A percentile compares a stretch with the other conserved stretches of the same genome.
Evolutionary conservation across 2,888 invertebrate species (phyloP).

Genomic region (Cerceris ruficornis): DNA sequence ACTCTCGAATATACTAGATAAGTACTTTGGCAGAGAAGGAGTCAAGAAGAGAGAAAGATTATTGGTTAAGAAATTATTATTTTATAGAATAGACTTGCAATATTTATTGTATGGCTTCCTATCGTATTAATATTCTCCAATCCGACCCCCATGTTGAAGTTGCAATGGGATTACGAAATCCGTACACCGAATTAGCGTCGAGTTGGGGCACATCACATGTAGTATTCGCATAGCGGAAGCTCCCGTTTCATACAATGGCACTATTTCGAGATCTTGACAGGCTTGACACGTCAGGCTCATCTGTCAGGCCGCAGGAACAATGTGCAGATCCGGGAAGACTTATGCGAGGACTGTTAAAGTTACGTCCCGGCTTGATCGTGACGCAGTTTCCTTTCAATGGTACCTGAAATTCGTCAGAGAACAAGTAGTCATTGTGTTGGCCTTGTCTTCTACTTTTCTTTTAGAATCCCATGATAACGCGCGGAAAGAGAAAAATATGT

Average conservation of each 20-base stretch:
- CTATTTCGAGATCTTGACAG: conserved; percentile 48
- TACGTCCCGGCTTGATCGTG: conserved; percentile 23
- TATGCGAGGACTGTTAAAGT: conserved; percentile 25
- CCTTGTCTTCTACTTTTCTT: neutral
- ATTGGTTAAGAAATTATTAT: too few species aligned
- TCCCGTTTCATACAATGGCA: conserved; percentile 32
- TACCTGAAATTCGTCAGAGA: neutral
- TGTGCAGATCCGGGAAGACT: conserved; percentile 29
- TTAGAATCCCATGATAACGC: too few species aligned
- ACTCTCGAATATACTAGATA: too few species aligned
- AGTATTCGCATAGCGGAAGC: conserved; percentile 7
- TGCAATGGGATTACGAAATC: conserved; percentile 11
- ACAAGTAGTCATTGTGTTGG: neutral
- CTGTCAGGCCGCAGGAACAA: conserved; percentile 47
- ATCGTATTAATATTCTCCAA: neutral
- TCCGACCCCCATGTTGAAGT: neutral
- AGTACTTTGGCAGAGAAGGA: too few species aligned
- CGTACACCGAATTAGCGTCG: conserved; percentile 25
- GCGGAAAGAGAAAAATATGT: too few species aligned
- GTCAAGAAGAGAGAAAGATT: too few species aligned
- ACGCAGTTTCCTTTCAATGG: neutral
- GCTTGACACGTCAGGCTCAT: conserved; percentile 50
- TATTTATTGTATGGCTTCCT: too few species aligned
- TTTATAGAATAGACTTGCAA: too few species aligned
- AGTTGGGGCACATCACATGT: conserved; percentile 4